Evolutionary conservation across 1,140 invertebrate species (phyloP).

Genomic region (Papilio aristodemus): DNA sequence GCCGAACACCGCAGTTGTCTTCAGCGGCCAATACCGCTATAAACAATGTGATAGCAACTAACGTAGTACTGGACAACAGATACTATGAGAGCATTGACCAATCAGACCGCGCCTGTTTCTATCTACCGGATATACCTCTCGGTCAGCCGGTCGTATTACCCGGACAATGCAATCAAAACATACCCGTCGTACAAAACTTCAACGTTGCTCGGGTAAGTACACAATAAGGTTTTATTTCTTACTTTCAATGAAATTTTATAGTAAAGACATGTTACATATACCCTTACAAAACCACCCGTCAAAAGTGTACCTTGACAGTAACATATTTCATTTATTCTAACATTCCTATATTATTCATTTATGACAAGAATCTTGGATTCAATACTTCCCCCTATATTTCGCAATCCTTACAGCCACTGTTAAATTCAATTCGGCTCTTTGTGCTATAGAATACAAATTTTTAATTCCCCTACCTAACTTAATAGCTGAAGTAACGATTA

Average conservation of each 20-base stretch:
- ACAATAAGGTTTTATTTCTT: background rate
- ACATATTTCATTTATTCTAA: no score
- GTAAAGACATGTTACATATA: no score
- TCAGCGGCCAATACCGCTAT: conserved; percentile 38
- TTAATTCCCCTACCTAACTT: no score
- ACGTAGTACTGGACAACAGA: conserved; percentile 39
- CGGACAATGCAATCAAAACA: conserved; percentile 48
- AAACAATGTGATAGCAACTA: conserved; percentile 36
- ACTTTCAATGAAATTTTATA: background rate
- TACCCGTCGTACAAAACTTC: conserved; percentile 42
- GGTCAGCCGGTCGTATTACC: conserved; percentile 42
- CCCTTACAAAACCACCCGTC: no score
- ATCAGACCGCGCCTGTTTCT: conserved; percentile 46
- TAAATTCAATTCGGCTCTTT: no score
- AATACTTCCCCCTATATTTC: no score
- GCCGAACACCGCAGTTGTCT: conserved; percentile 38
- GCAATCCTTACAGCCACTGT: no score
- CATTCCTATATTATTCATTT: no score
- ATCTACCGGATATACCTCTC: conserved; percentile 38
- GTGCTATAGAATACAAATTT: no score
- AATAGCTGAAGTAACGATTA: no score
- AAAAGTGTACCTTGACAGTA: no score
- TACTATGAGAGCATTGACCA: conserved; percentile 46
- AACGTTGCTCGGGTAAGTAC: conserved; percentile 43
- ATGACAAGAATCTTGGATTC: no score